Evolutionary conservation across 1,140 invertebrate genomes (phyloP).

Genomic region (Drosophila yakuba): DNA sequence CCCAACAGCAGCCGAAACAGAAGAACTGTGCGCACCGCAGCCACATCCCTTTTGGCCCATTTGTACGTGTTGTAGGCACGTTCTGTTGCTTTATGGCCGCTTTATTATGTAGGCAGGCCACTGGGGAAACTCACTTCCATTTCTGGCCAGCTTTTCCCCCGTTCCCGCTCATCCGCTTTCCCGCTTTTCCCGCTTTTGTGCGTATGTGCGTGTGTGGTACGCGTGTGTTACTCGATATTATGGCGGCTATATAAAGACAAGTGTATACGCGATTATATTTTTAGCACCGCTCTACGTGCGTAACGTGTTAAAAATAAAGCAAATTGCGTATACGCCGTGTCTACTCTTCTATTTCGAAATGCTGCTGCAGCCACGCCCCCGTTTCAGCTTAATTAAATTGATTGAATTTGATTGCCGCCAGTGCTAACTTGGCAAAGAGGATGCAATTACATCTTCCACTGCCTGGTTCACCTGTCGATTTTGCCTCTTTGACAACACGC

Average conservation of each 20-base stretch:
- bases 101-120: slow-evolving; percentile 65
- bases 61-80: slow-evolving; percentile 80
- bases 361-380: slow-evolving; percentile 17
- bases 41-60: slow-evolving; percentile 71
- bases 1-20: slow-evolving; percentile 11
- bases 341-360: slow-evolving; percentile 22
- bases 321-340: slow-evolving; percentile 67
- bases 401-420: slow-evolving; percentile 76
- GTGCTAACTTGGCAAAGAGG: slow-evolving; percentile 16
- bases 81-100: slow-evolving; percentile 76
- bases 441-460: slow-evolving; percentile 39
- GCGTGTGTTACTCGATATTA: slow-evolving; percentile 78
- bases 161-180: neutral
- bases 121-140: slow-evolving; percentile 28
- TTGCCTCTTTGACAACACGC: slow-evolving; percentile 30
- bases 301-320: slow-evolving; percentile 81
- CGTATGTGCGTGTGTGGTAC: slow-evolving; percentile 24
- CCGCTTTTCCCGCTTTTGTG: slow-evolving; percentile 13
- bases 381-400: slow-evolving; percentile 72
- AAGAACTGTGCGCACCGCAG: slow-evolving; percentile 10
- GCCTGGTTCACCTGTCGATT: slow-evolving; percentile 31
- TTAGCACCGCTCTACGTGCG: slow-evolving; percentile 76
- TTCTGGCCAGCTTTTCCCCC: slow-evolving; percentile 14
- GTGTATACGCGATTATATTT: slow-evolving; percentile 71
- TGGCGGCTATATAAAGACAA: slow-evolving; percentile 78